Conservation (phyloP, 2,797 vertebrate genomes). For the Silurus lanzhouensis region DNA sequence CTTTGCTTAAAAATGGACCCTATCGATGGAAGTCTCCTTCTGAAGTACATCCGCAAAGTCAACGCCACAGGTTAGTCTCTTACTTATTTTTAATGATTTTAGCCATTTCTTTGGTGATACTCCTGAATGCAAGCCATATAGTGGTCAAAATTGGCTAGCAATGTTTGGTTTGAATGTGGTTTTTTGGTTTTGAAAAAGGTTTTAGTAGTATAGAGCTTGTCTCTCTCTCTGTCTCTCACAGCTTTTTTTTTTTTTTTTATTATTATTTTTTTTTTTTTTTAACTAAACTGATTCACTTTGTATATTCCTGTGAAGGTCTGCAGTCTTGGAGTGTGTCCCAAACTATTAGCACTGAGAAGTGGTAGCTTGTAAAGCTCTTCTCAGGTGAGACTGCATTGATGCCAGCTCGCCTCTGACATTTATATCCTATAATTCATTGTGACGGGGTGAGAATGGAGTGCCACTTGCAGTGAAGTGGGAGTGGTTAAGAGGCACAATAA, state of each 20-base stretch:
- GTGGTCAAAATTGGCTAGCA: neutral
- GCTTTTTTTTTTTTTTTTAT: no score
- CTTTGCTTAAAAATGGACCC: constrained; percentile 92
- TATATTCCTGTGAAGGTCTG: constrained; percentile 25
- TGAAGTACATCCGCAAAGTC: constrained; percentile 91
- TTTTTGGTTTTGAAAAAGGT: neutral
- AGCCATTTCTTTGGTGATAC: neutral
- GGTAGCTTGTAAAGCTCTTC: constrained; percentile 26
- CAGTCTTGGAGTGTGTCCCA: constrained; percentile 30
- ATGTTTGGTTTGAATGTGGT: neutral
- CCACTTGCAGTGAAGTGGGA: constrained; percentile 32
- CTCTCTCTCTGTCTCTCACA: neutral
- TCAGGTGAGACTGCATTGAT: constrained; percentile 26
- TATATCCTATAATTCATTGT: constrained; percentile 37
- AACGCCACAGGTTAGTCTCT: constrained; percentile 88
- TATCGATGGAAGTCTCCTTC: constrained; percentile 88
- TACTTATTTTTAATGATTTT: neutral
- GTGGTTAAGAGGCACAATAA: constrained; percentile 18
- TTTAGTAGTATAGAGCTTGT: neutral
- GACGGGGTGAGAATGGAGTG: constrained; percentile 18
- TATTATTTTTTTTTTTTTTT: neutral
- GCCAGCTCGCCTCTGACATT: constrained; percentile 27
- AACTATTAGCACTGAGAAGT: constrained; percentile 25
- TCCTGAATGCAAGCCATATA: neutral
- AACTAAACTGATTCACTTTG: constrained; percentile 9